Conservation (phyloP, 1,140 invertebrate genomes). For the Elymnias hypermnestra region DNA sequence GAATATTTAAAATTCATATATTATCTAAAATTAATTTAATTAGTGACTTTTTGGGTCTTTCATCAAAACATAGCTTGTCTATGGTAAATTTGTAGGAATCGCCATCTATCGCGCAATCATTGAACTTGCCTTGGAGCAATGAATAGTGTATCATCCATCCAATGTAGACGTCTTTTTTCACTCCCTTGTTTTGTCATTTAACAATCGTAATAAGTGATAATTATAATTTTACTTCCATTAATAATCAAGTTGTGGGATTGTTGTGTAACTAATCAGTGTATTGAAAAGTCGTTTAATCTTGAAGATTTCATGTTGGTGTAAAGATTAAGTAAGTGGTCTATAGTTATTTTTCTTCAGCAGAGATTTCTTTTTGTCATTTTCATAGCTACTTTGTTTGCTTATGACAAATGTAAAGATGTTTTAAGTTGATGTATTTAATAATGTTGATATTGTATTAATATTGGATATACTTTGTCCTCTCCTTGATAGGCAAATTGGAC, state of each 20-base stretch:
- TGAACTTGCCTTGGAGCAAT: constrained; percentile 25
- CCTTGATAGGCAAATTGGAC: too few relatives aligned
- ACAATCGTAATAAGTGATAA: constrained; percentile 55
- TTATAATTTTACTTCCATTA: constrained; percentile 41
- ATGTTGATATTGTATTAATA: too few relatives aligned
- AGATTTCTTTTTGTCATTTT: constrained; percentile 45
- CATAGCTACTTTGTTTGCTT: constrained; percentile 16
- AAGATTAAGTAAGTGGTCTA: constrained; percentile 55
- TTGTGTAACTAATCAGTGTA: constrained; percentile 39
- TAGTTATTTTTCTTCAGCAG: constrained; percentile 36
- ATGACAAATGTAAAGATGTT: too few relatives aligned
- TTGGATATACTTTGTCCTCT: too few relatives aligned
- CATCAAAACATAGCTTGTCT: constrained; percentile 30
- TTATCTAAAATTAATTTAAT: neutral
- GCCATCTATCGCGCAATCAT: constrained; percentile 47
- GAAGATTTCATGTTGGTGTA: constrained; percentile 31
- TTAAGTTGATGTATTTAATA: too few relatives aligned
- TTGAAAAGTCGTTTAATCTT: constrained; percentile 29
- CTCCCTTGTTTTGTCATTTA: constrained; percentile 65
- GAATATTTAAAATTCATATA: neutral
- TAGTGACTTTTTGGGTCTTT: constrained; percentile 1
- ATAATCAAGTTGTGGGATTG: constrained; percentile 45
- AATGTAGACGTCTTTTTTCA: constrained; percentile 61
- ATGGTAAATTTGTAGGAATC: constrained; percentile 26
- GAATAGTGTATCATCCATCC: constrained; percentile 53